A percentile compares a stretch with the other conserved stretches of the same genome.
Evolutionary conservation across 2,797 vertebrate species (phyloP).

Genomic region (Tenualosa thibaudeaui): DNA sequence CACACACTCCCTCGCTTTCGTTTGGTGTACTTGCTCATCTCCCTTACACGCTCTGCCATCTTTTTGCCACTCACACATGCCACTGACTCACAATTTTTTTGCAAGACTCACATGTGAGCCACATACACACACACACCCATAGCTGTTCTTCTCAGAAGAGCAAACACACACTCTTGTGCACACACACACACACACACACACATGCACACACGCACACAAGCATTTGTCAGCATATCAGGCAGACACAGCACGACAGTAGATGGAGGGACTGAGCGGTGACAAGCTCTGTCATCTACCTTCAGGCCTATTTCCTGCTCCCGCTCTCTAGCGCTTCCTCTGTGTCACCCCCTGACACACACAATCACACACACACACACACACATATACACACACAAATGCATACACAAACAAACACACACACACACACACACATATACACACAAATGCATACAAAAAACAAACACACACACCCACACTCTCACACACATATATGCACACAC

Average conservation of each 20-base stretch:
- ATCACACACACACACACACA: conserved; percentile 17
- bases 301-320: conserved; percentile 41
- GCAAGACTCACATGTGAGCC: not conserved
- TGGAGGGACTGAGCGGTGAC: conserved; percentile 52
- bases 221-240: conserved; percentile 46
- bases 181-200: conserved; percentile 24
- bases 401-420: not conserved
- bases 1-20: not conserved
- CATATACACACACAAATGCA: not conserved
- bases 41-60: not conserved
- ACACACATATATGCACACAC: not conserved
- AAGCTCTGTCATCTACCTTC: conserved; percentile 60
- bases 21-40: not conserved
- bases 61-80: not conserved
- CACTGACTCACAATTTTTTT: not conserved
- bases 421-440: not conserved
- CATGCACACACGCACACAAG: not conserved
- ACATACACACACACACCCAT: conserved; percentile 15
- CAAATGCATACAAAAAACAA: not conserved
- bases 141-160: too few species aligned
- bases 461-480: not conserved
- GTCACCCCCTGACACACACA: conserved; percentile 19
- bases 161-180: not conserved
- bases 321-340: not conserved
- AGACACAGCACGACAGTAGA: conserved; percentile 48